Conservation (phyloP, 1,140 invertebrate species). For the Agrypnia vestita region DNA sequence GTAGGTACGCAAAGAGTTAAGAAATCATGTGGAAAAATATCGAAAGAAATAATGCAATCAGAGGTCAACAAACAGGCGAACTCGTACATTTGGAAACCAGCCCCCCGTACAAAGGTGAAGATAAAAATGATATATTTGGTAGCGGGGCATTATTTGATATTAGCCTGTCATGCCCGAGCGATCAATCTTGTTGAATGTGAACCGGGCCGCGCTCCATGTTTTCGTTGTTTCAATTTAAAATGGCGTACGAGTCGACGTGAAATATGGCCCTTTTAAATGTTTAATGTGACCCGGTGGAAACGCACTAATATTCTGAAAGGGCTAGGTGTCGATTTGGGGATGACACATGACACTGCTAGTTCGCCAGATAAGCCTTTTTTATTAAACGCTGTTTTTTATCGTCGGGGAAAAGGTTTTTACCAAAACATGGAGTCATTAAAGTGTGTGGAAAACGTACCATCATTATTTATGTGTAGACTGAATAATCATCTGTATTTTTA, state of each 20-base stretch:
- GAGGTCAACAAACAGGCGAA: not conserved
- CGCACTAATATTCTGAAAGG: constrained; percentile 35
- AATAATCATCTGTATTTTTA: no score
- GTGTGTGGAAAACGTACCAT: no score
- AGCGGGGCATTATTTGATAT: constrained; percentile 56
- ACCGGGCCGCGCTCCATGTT: constrained; percentile 12
- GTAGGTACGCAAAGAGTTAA: no score
- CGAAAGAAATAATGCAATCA: not conserved
- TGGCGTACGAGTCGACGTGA: constrained; percentile 5
- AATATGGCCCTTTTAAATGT: constrained; percentile 44
- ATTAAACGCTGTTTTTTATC: not conserved
- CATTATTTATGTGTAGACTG: no score
- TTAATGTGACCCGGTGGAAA: constrained; percentile 42
- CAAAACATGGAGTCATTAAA: no score
- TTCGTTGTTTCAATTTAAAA: constrained; percentile 46
- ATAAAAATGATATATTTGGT: constrained; percentile 58
- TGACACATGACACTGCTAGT: constrained; percentile 1
- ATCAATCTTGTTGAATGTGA: constrained; percentile 43
- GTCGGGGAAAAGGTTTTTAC: not conserved
- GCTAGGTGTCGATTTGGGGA: constrained; percentile 36
- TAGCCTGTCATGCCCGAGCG: constrained; percentile 49
- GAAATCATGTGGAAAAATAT: no score
- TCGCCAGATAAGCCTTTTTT: not conserved
- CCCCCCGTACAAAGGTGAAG: constrained; percentile 41
- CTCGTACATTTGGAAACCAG: not conserved